Evolutionary conservation across 1,140 invertebrate species (phyloP), one percentile per base, ranked within the genome.

Genomic region (Hyphantria cunea): DNA sequence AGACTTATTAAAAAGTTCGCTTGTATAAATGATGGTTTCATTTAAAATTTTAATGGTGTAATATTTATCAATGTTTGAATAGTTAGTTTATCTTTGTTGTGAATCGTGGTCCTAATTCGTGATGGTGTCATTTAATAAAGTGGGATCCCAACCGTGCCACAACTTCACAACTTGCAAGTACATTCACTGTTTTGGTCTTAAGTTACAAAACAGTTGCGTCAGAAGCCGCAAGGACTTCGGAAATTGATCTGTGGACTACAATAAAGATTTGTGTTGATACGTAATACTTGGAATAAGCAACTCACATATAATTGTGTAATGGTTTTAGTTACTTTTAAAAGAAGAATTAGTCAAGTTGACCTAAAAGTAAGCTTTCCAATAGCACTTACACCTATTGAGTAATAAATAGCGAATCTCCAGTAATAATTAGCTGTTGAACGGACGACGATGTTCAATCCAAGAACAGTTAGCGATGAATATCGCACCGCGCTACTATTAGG

Each of bases 61-160:
- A 45, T 55, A 56, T 58, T 58, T 58, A 48, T 58, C 48, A 33
- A 51, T 25, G 37, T 33, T 37, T 50, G 42, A 60, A 51, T 51
- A 60, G 48, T 51, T 17, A 44, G 48, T 60, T 42, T 51, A 60
- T 60, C 56, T 78, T 66, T 78, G 81, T 82, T 82, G 69, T 61
- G 68, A 74, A 70, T 83, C 81, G 81, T 87, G 84, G 73, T 63
- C 70, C 64, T 77, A 76, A 75, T 82, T 87, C 84, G 82, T 87
- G 82, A 85, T 82, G 74, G 65, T 68, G 74, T 76, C 71, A 72
- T 81, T 79, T 77, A 81, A 82, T 81, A 86, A 77, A 78, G 72
- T 75, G 72, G 76, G 69, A 75, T 78, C 73, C 71, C 52, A 64
- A 66, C 74, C 76, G 74, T 76, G 70, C 70, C 61, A 48, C 47